Conservation (phyloP, 2,888 invertebrate species). For the Nemapogon koenigi region DNA sequence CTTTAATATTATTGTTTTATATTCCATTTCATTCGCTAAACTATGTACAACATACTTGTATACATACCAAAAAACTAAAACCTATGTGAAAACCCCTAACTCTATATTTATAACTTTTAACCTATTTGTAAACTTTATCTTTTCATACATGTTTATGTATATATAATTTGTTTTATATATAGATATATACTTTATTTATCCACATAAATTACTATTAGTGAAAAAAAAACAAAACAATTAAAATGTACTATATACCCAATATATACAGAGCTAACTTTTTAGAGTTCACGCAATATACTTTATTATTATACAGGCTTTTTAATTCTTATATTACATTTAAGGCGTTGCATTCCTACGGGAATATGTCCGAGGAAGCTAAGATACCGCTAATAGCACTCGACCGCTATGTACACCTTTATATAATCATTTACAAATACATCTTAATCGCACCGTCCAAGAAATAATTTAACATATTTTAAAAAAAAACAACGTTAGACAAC, state of each 20-base stretch:
- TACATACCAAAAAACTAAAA: conserved; percentile 45
- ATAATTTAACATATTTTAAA: conserved; percentile 23
- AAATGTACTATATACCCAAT: conserved; percentile 55
- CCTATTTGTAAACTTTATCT: conserved; percentile 62
- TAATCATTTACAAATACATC: conserved; percentile 59
- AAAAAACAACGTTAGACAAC: no score
- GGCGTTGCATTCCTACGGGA: conserved; percentile 47
- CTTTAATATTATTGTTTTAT: conserved; percentile 56
- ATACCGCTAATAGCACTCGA: conserved; percentile 20
- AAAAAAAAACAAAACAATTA: conserved; percentile 36
- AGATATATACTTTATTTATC: conserved; percentile 25
- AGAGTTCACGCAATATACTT: conserved; percentile 43
- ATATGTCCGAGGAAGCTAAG: conserved; percentile 25
- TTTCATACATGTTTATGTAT: conserved; percentile 40
- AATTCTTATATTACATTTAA: conserved; percentile 49
- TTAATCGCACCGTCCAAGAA: conserved; percentile 38
- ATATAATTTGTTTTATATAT: conserved; percentile 24
- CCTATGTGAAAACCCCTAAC: conserved; percentile 53
- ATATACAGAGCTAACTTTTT: conserved; percentile 55
- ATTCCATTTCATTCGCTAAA: conserved; percentile 44
- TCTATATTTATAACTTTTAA: conserved; percentile 62
- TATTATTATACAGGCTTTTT: conserved; percentile 45
- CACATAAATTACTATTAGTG: conserved; percentile 63
- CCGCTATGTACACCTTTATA: conserved; percentile 43
- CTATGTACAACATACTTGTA: conserved; percentile 53